Evolutionary conservation across 2,113 vertebrate genomes (phyloP).

Genomic region (Sminthopsis crassicaudata): DNA sequence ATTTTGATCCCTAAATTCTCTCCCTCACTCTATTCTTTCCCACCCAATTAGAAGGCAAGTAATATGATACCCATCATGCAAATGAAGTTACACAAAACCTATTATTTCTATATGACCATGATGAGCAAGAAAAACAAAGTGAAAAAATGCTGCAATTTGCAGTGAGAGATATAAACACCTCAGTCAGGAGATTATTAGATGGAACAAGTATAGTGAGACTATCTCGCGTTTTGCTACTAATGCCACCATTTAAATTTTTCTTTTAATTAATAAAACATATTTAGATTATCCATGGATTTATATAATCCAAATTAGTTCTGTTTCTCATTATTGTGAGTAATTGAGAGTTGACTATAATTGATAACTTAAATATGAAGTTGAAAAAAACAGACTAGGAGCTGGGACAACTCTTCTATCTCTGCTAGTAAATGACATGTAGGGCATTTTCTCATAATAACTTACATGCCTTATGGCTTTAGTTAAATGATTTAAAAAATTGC

Average conservation of each 20-base stretch:
- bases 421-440: not conserved
- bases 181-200: not conserved
- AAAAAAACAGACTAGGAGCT: not conserved
- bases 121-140: too few species aligned
- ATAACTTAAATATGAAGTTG: not conserved
- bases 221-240: not conserved
- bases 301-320: not conserved
- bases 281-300: not conserved
- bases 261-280: not conserved
- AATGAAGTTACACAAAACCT: too few species aligned
- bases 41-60: too few species aligned
- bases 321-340: constrained; percentile 3
- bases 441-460: not conserved
- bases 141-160: too few species aligned
- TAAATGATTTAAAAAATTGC: not conserved
- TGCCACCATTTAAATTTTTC: not conserved
- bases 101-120: too few species aligned
- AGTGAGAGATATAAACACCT: not conserved
- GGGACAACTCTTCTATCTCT: not conserved
- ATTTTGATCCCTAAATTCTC: too few species aligned
- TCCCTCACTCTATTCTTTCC: too few species aligned
- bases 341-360: constrained; percentile 1
- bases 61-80: too few species aligned
- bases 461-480: not conserved
- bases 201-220: not conserved